Evolutionary conservation across 2,888 invertebrate species (phyloP).

Genomic region (Melieria picta): DNA sequence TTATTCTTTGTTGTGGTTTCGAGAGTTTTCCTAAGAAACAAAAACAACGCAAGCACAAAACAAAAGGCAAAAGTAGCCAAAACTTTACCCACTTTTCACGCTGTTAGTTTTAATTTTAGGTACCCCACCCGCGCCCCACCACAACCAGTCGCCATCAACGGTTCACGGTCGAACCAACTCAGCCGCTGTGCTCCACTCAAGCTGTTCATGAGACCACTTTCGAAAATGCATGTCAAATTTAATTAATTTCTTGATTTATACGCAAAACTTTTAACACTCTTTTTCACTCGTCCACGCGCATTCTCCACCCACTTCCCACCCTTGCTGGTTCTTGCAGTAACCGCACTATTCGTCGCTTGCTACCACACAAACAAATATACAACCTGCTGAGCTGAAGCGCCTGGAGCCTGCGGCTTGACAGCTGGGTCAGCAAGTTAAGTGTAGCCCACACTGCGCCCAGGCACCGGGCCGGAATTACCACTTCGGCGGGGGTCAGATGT

Average conservation of each 20-base stretch:
- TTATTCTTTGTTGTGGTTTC: no score
- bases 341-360: background rate
- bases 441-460: background rate
- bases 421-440: constrained; percentile 23
- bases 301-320: background rate
- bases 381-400: background rate
- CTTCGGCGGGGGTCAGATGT: no score
- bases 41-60: constrained; percentile 13
- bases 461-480: no score
- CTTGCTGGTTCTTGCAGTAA: background rate
- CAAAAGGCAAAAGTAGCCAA: constrained; percentile 19
- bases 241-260: constrained; percentile 67
- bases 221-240: constrained; percentile 63
- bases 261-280: constrained; percentile 53
- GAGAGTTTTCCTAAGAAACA: no score
- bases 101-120: constrained; percentile 26
- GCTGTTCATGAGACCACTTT: constrained; percentile 31
- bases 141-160: background rate
- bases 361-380: background rate
- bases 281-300: constrained; percentile 18
- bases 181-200: constrained; percentile 10
- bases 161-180: no score
- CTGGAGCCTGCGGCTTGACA: background rate
- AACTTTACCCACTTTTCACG: constrained; percentile 30
- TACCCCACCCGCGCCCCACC: constrained; percentile 3